phyloP scores from a whole-genome alignment of 2,888 invertebrate genomes.

The Saturnia pavonia region DNA sequence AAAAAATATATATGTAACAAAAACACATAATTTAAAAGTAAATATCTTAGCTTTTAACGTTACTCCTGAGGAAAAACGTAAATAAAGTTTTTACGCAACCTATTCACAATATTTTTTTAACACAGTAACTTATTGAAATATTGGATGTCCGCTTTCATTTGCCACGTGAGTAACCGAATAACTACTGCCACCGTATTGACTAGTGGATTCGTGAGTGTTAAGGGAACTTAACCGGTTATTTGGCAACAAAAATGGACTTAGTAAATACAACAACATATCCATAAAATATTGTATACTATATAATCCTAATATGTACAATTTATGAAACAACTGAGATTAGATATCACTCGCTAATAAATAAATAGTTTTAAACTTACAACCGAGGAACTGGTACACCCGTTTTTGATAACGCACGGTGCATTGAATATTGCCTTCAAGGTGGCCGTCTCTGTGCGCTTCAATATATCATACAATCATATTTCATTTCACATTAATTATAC shows the following conservation, averaged over 20 bases:
- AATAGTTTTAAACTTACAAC: conserved; percentile 37
- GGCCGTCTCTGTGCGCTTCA: background rate
- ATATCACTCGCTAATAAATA: conserved; percentile 26
- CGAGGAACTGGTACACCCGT: conserved; percentile 38
- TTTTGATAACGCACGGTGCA: conserved; percentile 25
- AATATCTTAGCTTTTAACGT: too few relatives aligned
- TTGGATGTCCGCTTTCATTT: background rate
- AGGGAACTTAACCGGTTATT: background rate
- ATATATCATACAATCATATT: background rate
- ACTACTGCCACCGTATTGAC: background rate
- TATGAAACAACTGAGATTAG: conserved; percentile 38
- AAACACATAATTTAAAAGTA: background rate
- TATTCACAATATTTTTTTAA: background rate
- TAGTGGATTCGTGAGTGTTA: background rate
- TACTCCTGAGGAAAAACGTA: too few relatives aligned
- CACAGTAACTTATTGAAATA: background rate
- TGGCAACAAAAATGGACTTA: background rate
- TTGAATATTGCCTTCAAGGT: background rate
- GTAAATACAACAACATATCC: background rate
- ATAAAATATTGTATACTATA: background rate
- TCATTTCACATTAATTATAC: conserved; percentile 21
- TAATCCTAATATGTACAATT: conserved; percentile 31
- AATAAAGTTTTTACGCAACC: background rate
- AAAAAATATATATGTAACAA: background rate
- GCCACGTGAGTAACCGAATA: background rate